Evolutionary conservation across 1,140 invertebrate species (phyloP).

Genomic region (Onthophagus taurus): DNA sequence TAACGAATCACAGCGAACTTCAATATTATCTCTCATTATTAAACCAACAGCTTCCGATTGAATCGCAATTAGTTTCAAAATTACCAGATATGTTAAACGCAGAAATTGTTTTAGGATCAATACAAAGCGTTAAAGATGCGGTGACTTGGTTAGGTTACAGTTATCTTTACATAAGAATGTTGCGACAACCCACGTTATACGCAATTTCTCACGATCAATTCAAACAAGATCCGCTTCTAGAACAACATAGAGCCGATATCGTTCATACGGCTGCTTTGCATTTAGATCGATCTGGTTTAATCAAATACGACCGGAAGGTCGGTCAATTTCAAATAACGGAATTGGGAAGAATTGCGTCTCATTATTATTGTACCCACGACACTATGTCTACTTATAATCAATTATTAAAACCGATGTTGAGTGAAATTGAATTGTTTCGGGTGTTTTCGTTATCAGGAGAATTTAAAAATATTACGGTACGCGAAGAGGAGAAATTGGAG

Average conservation of each 20-base stretch:
- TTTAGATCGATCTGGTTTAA: slow-evolving; percentile 83
- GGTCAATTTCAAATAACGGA: slow-evolving; percentile 86
- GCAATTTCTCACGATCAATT: slow-evolving; percentile 74
- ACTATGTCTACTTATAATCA: slow-evolving; percentile 97
- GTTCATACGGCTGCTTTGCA: slow-evolving; percentile 92
- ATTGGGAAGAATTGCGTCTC: slow-evolving; percentile 92
- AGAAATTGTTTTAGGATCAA: slow-evolving; percentile 92
- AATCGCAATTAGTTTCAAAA: slow-evolving; percentile 75
- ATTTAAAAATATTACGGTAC: slow-evolving; percentile 85
- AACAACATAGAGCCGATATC: slow-evolving; percentile 86
- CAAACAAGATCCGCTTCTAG: slow-evolving; percentile 74
- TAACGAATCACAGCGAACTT: slow-evolving; percentile 97
- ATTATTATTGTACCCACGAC: slow-evolving; percentile 96
- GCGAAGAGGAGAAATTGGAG: slow-evolving; percentile 98
- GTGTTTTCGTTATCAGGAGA: slow-evolving; percentile 97
- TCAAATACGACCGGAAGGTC: slow-evolving; percentile 94
- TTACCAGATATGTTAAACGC: slow-evolving; percentile 96
- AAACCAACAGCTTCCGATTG: slow-evolving; percentile 92
- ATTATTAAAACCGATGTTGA: slow-evolving; percentile 89
- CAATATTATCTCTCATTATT: slow-evolving; percentile 97
- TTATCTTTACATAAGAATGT: slow-evolving; percentile 91
- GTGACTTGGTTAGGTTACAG: slow-evolving; percentile 93
- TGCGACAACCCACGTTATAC: slow-evolving; percentile 78
- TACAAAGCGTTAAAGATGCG: slow-evolving; percentile 92
- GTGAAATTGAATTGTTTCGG: slow-evolving; percentile 97